Evolutionary conservation across 2,113 vertebrate species (phyloP).

Genomic region (Sebastes fasciatus): DNA sequence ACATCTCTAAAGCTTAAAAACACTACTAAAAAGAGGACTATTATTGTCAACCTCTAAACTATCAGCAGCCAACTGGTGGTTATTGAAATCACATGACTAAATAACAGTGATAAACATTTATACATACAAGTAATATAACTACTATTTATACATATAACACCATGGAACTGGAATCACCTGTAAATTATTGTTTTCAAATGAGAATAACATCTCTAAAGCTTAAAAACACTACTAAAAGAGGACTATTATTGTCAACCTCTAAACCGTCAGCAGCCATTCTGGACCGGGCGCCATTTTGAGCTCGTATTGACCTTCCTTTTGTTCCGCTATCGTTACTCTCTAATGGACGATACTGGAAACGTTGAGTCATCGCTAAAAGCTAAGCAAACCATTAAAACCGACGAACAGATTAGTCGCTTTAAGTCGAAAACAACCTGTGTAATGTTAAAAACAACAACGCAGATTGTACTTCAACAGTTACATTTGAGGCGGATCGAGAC

Average conservation of each 20-base stretch:
- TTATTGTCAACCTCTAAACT: no score
- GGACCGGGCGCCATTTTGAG: conserved; percentile 77
- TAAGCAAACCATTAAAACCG: background rate
- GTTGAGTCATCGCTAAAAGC: conserved; percentile 56
- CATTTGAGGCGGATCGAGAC: background rate
- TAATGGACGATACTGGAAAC: conserved; percentile 68
- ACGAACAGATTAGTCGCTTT: background rate
- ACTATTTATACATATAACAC: no score
- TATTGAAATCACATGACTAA: no score
- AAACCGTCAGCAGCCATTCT: conserved; percentile 5
- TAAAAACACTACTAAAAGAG: no score
- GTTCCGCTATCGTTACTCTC: conserved; percentile 50
- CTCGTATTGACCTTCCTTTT: conserved; percentile 61
- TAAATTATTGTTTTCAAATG: background rate
- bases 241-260: no score
- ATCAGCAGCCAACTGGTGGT: no score
- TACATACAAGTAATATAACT: no score
- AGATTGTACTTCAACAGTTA: background rate
- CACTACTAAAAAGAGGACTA: no score
- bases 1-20: no score
- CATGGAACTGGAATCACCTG: no score
- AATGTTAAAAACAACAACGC: background rate
- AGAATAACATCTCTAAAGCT: background rate
- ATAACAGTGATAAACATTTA: no score
- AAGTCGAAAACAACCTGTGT: background rate